phyloP scores from a whole-genome alignment of 2,888 invertebrate genomes.

The Dione vanillae region DNA sequence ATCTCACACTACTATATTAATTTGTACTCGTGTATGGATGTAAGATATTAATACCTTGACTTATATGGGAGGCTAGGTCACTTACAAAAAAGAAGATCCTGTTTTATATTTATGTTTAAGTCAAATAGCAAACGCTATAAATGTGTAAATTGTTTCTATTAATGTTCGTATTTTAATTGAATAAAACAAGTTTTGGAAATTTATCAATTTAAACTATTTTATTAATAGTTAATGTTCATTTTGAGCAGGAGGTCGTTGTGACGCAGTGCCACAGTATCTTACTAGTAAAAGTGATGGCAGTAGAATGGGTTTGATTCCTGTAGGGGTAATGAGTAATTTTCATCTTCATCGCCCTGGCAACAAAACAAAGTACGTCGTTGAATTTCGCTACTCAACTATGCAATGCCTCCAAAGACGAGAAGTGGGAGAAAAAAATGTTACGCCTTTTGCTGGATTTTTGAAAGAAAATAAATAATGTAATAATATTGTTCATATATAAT shows the following conservation, averaged over 20 bases:
- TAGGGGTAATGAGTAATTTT: too few relatives aligned
- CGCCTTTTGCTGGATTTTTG: not conserved
- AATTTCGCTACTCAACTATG: too few relatives aligned
- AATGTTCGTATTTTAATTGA: not conserved
- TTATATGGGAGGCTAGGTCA: conserved; percentile 40
- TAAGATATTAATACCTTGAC: conserved; percentile 34
- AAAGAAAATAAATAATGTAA: not conserved
- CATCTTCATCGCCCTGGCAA: too few relatives aligned
- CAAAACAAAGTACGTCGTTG: too few relatives aligned
- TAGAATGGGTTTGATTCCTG: too few relatives aligned
- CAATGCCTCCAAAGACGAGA: too few relatives aligned
- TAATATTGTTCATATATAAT: not conserved
- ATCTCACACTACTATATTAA: conserved; percentile 37
- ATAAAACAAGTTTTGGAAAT: conserved; percentile 10
- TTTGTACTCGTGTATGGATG: conserved; percentile 35
- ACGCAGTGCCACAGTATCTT: too few relatives aligned
- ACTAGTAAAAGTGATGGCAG: too few relatives aligned
- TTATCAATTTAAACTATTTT: conserved; percentile 8
- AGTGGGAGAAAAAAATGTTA: too few relatives aligned
- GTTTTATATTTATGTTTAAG: conserved; percentile 31
- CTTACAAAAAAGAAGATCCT: conserved; percentile 38
- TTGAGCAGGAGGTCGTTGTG: not conserved
- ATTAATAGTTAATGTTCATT: not conserved
- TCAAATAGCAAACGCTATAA: not conserved
- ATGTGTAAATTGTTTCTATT: not conserved